phyloP scores from a whole-genome alignment of 2,888 invertebrate species.

The Clusia tigrina region DNA sequence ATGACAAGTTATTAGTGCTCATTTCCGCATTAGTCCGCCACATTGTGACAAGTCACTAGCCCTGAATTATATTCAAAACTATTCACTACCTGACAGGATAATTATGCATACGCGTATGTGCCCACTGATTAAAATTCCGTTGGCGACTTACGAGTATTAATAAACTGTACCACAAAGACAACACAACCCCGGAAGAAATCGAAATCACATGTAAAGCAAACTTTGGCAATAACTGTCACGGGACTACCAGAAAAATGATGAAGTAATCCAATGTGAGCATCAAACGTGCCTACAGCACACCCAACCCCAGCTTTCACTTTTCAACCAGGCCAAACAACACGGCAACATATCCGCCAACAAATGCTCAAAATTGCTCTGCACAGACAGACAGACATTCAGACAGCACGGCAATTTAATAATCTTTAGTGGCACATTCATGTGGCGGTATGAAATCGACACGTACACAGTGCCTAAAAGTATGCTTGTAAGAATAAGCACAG shows the following conservation, averaged over 20 bases:
- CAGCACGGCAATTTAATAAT: constrained; percentile 15
- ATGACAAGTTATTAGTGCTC: too few species aligned
- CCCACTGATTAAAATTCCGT: neutral
- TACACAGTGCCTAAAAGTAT: neutral
- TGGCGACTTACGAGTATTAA: neutral
- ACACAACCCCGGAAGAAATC: neutral
- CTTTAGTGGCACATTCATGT: neutral
- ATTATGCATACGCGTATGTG: neutral
- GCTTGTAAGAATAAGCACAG: neutral
- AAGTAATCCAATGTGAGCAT: constrained; percentile 43
- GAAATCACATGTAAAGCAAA: constrained; percentile 14
- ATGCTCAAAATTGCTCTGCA: constrained; percentile 2
- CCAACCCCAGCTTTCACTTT: constrained; percentile 39
- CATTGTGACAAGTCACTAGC: too few species aligned
- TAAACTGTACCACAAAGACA: too few species aligned
- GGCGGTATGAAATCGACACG: neutral
- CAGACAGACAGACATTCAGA: constrained; percentile 14
- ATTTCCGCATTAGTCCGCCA: too few species aligned
- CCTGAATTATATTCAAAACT: too few species aligned
- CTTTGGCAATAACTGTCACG: constrained; percentile 38
- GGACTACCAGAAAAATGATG: constrained; percentile 24
- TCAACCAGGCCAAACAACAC: constrained; percentile 10
- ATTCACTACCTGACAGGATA: too few species aligned
- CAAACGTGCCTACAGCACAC: constrained; percentile 43
- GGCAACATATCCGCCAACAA: constrained; percentile 31